Evolutionary conservation across 35 echinoderm and acorn worm species (phyloP), one percentile per base, ranked within the genome.

Genomic region (Patiria miniata): DNA sequence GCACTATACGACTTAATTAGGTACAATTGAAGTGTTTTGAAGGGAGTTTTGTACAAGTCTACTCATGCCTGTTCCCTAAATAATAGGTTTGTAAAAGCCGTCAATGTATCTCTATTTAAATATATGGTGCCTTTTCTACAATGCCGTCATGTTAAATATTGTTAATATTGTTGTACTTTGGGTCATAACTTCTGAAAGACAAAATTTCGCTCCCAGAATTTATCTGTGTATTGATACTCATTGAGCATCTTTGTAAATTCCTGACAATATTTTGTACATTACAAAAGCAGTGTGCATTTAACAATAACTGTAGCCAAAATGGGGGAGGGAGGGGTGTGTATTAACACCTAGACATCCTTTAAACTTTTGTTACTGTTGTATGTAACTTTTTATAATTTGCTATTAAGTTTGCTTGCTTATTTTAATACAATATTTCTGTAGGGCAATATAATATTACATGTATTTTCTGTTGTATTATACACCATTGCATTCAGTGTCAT

Each of bases 211-310:
- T 30, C 19, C 26, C 34, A 34, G 34, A 73, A 23, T 73, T 73
- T 14, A 73, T 32, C 29, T 23, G 3, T 10, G 65, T 26, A 21
- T 2, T 60, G 29, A 32, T 30, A 73, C 65, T 73, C 29, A 73
- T 34, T 73, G 26, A 10, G 34, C 7, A 2, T 34, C 65, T 73
- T 26, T 73, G 65, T 73, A 73, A 26, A 73, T 36, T 73, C 65
- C 65, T 32, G 28, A 73, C n/a, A n/a, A 73, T 73, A 73, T 73
- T 73, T 73, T 73, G 65, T 73, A 73, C 65, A 73, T 73, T 73
- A 23, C 14, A 36, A 10, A 73, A 26, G 26, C 26, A 73, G 26
- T 73, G 65, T 73, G 26, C 34, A 73, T 73, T 73, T 22, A 14
- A 30, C 21, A 32, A 73, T 14, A 73, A 73, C 34, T 73, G 26